A percentile compares a stretch with the other conserved stretches of the same genome.
phyloP scores from a whole-genome alignment of 2,797 vertebrate genomes.

The Oryzias sinensis region DNA sequence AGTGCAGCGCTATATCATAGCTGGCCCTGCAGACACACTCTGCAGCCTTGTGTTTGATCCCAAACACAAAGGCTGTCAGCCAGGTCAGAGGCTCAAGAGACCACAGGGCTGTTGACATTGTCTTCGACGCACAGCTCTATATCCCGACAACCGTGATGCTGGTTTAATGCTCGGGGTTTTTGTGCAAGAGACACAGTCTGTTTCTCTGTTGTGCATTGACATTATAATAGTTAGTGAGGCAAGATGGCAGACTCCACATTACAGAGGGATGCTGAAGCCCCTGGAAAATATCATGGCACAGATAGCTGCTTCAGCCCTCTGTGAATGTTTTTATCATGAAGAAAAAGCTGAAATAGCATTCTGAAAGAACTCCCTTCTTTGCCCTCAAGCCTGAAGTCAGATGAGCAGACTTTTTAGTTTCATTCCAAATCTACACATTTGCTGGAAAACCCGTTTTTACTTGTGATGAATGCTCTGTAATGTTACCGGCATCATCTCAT shows the following conservation, averaged over 20 bases:
- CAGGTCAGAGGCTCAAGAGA: slow-evolving; percentile 40
- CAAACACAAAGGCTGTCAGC: slow-evolving; percentile 66
- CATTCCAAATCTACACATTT: not conserved
- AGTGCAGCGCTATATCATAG: slow-evolving; percentile 64
- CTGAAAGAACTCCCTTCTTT: slow-evolving; percentile 5
- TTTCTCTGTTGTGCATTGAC: slow-evolving; percentile 28
- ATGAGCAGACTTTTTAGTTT: slow-evolving; percentile 1
- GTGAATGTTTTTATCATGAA: slow-evolving; percentile 8
- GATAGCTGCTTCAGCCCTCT: not conserved
- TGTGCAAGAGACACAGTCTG: slow-evolving; percentile 14
- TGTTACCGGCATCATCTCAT: slow-evolving; percentile 2
- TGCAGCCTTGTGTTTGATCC: slow-evolving; percentile 67
- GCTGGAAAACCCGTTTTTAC: slow-evolving; percentile 19
- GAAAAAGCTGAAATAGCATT: slow-evolving; percentile 21
- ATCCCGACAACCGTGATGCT: slow-evolving; percentile 37
- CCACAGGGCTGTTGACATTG: slow-evolving; percentile 27
- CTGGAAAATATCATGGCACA: slow-evolving; percentile 19
- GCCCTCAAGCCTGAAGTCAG: not conserved
- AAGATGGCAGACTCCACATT: slow-evolving; percentile 18
- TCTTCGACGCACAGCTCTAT: slow-evolving; percentile 38
- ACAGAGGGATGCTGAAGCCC: slow-evolving; percentile 12
- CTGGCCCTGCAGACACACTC: slow-evolving; percentile 68
- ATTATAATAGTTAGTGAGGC: slow-evolving; percentile 19
- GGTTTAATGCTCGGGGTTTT: slow-evolving; percentile 34
- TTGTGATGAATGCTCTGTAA: slow-evolving; percentile 10